Percentiles rank a stretch among this genome's conserved stretches.
Evolutionary conservation across 2,888 invertebrate genomes (phyloP).

Genomic region (Drosophila testacea): DNA sequence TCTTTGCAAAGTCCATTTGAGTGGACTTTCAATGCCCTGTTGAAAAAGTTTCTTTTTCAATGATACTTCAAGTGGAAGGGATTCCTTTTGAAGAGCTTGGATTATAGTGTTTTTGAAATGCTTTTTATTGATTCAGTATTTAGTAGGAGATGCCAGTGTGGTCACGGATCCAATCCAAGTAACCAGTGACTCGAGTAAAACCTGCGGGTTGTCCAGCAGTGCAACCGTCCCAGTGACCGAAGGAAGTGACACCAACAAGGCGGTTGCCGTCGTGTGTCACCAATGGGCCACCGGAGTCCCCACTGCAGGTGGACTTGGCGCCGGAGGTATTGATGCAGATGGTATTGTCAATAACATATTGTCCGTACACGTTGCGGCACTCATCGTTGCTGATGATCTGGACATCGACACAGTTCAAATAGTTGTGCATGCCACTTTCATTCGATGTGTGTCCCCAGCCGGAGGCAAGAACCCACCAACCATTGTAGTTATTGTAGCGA

Average conservation of each 20-base stretch:
- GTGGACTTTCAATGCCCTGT: no score
- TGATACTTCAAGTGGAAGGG: no score
- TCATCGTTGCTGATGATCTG: constrained; percentile 78
- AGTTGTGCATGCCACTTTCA: constrained; percentile 61
- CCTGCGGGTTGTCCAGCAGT: constrained; percentile 57
- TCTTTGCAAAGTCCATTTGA: no score
- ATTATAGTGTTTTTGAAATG: no score
- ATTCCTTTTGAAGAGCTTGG: no score
- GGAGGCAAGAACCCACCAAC: constrained; percentile 57
- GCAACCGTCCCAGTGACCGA: constrained; percentile 41
- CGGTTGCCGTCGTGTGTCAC: constrained; percentile 51
- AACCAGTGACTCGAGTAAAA: constrained; percentile 65
- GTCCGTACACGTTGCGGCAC: constrained; percentile 66
- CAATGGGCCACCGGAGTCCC: constrained; percentile 82
- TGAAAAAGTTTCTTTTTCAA: no score
- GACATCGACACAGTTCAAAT: constrained; percentile 80
- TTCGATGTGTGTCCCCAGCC: constrained; percentile 73
- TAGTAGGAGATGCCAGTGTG: constrained; percentile 62
- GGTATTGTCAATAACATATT: constrained; percentile 37
- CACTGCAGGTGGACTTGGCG: constrained; percentile 69
- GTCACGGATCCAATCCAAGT: constrained; percentile 68
- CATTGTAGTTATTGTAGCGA: constrained; percentile 52
- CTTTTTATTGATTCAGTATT: no score
- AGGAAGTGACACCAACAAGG: constrained; percentile 71
- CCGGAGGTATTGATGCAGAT: constrained; percentile 67